Percentiles rank a stretch among this genome's conserved stretches.
Evolutionary conservation across 2,797 vertebrate species (phyloP).

Genomic region (Morus bassanus): DNA sequence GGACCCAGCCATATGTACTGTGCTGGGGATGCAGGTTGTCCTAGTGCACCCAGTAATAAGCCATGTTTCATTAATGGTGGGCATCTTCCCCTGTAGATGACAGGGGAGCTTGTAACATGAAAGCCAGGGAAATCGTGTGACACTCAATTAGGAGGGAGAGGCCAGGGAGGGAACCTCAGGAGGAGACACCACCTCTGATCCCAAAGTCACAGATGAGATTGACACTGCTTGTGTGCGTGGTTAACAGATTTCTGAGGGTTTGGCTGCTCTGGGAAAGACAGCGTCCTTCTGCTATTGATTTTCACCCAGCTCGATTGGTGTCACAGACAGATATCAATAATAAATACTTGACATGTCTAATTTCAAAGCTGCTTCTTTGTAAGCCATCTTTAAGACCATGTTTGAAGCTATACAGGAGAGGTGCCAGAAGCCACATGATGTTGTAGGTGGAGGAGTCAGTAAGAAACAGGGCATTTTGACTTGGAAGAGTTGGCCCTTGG

Average conservation of each 20-base stretch:
- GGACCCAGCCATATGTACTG: neutral
- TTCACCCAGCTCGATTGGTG: neutral
- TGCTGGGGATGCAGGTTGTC: neutral
- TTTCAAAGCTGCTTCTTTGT: neutral
- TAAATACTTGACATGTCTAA: neutral
- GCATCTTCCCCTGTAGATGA: neutral
- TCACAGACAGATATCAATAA: fast-evolving
- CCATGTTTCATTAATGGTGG: neutral
- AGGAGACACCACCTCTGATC: neutral
- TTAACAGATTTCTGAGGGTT: neutral
- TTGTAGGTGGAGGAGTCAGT: neutral
- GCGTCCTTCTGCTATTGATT: neutral
- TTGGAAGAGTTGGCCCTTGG: neutral
- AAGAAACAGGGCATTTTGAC: neutral
- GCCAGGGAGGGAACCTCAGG: neutral
- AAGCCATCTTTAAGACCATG: neutral
- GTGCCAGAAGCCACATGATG: neutral
- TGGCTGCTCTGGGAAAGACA: neutral
- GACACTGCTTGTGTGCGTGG: neutral
- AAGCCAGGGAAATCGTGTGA: neutral
- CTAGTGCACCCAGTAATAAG: neutral
- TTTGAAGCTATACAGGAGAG: neutral
- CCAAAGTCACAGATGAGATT: neutral
- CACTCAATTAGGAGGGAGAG: fast-evolving
- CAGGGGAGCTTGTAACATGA: neutral